Percentiles rank a stretch among this genome's conserved stretches.
Evolutionary conservation across 2,113 vertebrate species (phyloP).

Genomic region (Acanthisitta chloris): DNA sequence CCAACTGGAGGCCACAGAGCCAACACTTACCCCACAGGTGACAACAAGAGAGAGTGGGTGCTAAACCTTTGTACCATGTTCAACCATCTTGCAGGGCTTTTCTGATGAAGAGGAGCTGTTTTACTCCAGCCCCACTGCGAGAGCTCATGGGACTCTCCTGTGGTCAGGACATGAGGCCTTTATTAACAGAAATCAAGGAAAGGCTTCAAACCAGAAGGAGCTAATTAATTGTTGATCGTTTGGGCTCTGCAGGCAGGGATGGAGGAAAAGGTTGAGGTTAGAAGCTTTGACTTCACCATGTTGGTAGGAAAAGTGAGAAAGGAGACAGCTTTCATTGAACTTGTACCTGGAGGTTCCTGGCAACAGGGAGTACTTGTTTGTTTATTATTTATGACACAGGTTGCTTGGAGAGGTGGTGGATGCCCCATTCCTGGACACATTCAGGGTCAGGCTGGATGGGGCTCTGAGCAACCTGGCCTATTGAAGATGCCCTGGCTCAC

Average conservation of each 20-base stretch:
- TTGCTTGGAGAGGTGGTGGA: background rate
- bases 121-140: background rate
- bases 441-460: background rate
- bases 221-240: background rate
- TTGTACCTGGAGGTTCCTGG: background rate
- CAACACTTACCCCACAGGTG: background rate
- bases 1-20: background rate
- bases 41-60: background rate
- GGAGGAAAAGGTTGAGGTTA: background rate
- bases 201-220: background rate
- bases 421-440: too few relatives aligned
- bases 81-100: background rate
- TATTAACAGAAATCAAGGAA: background rate
- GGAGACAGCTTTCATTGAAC: background rate
- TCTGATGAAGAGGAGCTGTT: background rate
- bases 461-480: background rate
- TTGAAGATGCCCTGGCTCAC: background rate
- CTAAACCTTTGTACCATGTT: rapidly evolving
- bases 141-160: background rate
- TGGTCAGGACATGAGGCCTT: background rate
- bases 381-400: background rate
- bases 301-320: background rate
- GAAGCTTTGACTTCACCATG: rapidly evolving
- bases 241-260: background rate
- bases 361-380: background rate